phyloP scores from a whole-genome alignment of 92 coral and sea anemone genomes.

The Parazoanthus darwini region DNA sequence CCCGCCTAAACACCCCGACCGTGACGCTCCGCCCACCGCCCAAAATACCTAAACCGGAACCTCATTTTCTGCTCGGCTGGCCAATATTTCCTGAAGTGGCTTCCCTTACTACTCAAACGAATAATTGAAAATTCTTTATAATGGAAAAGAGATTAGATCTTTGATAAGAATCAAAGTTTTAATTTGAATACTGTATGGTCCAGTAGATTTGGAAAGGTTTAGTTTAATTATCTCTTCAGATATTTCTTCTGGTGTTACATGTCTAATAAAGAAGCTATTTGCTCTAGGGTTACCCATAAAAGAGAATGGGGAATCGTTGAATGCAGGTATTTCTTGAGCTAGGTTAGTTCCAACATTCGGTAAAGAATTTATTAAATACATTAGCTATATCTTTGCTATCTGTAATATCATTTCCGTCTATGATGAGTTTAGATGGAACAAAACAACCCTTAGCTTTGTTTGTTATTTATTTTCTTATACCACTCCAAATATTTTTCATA shows the following conservation, averaged over 20 bases:
- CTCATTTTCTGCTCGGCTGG: too few species aligned
- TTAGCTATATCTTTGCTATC: constrained; percentile 22
- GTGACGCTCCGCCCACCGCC: too few species aligned
- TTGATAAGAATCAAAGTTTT: constrained; percentile 40
- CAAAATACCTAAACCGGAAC: too few species aligned
- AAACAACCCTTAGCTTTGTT: constrained; percentile 26
- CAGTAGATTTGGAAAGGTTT: constrained; percentile 22
- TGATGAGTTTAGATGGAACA: constrained; percentile 26
- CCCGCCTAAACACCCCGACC: too few species aligned
- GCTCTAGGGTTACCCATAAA: constrained; percentile 27
- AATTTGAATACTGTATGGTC: constrained; percentile 40
- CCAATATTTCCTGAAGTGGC: too few species aligned
- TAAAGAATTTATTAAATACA: neutral
- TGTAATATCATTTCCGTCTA: constrained; percentile 32
- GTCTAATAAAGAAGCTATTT: constrained; percentile 2
- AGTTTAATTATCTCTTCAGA: constrained; percentile 36
- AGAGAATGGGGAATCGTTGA: constrained; percentile 26
- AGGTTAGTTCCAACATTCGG: constrained; percentile 28
- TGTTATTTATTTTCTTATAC: constrained; percentile 21
- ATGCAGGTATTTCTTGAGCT: neutral
- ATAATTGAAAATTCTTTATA: constrained; percentile 39
- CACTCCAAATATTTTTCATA: neutral
- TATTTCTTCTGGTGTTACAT: too few species aligned
- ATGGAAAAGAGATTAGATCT: constrained; percentile 37
- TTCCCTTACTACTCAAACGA: too few species aligned